Percentiles rank a stretch among this genome's conserved stretches.
Conservation (phyloP, 2,797 vertebrate genomes). For the Anableps anableps region DNA sequence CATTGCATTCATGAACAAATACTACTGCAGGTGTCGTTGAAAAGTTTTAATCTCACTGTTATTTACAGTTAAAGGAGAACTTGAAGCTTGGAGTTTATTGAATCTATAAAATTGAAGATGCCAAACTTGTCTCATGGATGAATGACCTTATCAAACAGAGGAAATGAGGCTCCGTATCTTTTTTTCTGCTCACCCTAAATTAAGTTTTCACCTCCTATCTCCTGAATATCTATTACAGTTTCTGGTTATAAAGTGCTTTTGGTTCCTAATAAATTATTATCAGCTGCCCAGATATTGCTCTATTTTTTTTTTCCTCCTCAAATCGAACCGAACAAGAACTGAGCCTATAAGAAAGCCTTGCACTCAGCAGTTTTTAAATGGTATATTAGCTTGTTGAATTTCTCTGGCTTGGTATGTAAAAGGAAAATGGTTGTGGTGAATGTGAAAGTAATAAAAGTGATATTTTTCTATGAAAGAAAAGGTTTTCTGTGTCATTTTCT, state of each 20-base stretch:
- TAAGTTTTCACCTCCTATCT: conserved; percentile 70
- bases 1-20: conserved; percentile 25
- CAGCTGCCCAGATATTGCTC: conserved; percentile 58
- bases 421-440: conserved; percentile 88
- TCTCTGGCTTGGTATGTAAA: conserved; percentile 87
- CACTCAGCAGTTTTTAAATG: conserved; percentile 72
- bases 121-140: conserved; percentile 49
- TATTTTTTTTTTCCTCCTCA: conserved; percentile 40
- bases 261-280: conserved; percentile 64
- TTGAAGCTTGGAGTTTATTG: conserved; percentile 38
- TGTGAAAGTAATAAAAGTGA: conserved; percentile 92
- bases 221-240: conserved; percentile 66
- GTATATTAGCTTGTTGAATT: conserved; percentile 89
- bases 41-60: conserved; percentile 22
- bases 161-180: conserved; percentile 63
- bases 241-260: conserved; percentile 65
- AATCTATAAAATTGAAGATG: conserved; percentile 35
- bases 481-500: conserved; percentile 20
- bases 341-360: conserved; percentile 56
- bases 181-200: conserved; percentile 65
- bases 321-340: conserved; percentile 57
- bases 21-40: conserved; percentile 16
- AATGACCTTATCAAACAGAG: conserved; percentile 61
- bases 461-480: conserved; percentile 90
- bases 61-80: conserved; percentile 17